Percentiles rank a stretch among this genome's conserved stretches.
Conservation (phyloP, 1,140 invertebrate genomes). For the Drosophila bocki region DNA sequence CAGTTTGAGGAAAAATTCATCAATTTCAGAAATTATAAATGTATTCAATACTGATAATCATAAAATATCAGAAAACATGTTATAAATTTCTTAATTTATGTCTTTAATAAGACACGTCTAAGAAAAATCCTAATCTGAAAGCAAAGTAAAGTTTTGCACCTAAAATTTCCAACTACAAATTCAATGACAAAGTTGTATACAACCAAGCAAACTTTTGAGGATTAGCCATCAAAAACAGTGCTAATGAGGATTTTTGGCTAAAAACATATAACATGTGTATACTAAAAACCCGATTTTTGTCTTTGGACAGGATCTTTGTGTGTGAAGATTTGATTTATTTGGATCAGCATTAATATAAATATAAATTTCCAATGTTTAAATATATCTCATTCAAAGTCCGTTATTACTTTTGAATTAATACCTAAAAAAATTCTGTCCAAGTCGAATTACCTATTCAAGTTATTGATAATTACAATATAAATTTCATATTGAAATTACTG, state of each 20-base stretch:
- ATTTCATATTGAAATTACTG: slow-evolving; percentile 34
- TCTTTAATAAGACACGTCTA: no score
- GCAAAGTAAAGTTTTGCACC: no score
- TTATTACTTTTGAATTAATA: not conserved
- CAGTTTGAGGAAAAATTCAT: no score
- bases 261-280: not conserved
- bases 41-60: no score
- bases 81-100: no score
- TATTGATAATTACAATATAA: slow-evolving; percentile 22
- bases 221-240: not conserved
- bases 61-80: no score
- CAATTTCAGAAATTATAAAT: no score
- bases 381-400: not conserved
- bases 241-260: not conserved
- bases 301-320: not conserved
- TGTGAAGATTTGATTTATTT: no score
- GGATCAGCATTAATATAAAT: no score
- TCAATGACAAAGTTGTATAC: not conserved
- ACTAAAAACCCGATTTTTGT: not conserved
- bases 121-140: no score
- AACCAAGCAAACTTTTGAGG: not conserved
- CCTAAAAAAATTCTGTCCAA: not conserved
- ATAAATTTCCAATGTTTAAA: not conserved
- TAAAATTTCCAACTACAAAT: not conserved
- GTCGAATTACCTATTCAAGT: not conserved